Evolutionary conservation across 2,888 invertebrate genomes (phyloP), one percentile per base, ranked within the genome.

Genomic region (Rhagonycha fulva): DNA sequence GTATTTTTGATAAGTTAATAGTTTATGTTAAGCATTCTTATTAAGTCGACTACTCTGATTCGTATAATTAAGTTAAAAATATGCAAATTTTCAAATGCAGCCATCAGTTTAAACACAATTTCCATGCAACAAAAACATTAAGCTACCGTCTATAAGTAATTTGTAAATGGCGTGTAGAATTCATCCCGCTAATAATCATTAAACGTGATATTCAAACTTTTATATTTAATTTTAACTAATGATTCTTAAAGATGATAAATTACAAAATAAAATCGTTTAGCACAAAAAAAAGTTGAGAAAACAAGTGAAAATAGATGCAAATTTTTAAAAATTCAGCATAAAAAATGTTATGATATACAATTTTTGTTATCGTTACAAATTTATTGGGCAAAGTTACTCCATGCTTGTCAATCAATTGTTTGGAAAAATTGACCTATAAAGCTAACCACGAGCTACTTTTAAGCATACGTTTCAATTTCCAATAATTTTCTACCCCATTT

Each of bases 101-200:
- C n/a, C 24, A 67, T 66, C 72, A 68, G 19, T 19, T 66, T 66
- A 66, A 66, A 66, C 63, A 72, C 61, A 62, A 68, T 74, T 74
- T 74, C 62, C 74, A 76, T 76, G 73, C 24, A 73, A 62, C 61
- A 47, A 68, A 62, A 30, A 66, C 73, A 76, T 76, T 76, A 76
- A 23, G 62, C 60, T 32, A 70, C 70, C 71, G 11, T 66, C 63
- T 66, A 23, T 66, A 66, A 63, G 73, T 76, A 76, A 76, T 76
- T 73, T 76, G 68, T 28, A 76, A 71, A 74, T 76, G 61, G 73
- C 76, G 70, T 76, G 73, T 69, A 60, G 24, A 47, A 24, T 69
- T 68, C 67, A 63, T 63, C 62, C 62, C 62, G 67, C 74, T 74
- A 74, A 74, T 74, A 66, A 74, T 74, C 74, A 67, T 74, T 70